These are phyloP conservation scores for Minunthozetes semirufus DNA, from an alignment of 2,888 invertebrate genomes.

Conservation along the genomic window DNA sequence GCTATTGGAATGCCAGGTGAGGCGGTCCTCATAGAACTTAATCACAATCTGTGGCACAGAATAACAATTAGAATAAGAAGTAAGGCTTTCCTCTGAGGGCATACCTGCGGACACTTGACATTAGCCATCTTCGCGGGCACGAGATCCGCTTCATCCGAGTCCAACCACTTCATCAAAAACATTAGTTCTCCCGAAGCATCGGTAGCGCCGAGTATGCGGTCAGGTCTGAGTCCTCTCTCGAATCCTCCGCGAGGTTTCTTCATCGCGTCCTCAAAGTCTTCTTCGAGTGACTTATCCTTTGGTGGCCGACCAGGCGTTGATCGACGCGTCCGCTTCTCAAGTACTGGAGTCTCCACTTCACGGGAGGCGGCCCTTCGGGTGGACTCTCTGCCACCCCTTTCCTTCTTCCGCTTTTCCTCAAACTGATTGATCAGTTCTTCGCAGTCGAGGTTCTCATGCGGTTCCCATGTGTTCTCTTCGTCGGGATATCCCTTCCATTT, in stretches of 20 bases:
- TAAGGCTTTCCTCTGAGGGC: not conserved
- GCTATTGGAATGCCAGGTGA: conserved; percentile 26
- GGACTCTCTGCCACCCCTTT: not conserved
- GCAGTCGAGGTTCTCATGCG: conserved; percentile 22
- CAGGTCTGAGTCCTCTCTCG: conserved; percentile 18
- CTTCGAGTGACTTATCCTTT: conserved; percentile 4
- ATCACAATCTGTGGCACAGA: not conserved
- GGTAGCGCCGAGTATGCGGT: conserved; percentile 16
- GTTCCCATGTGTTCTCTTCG: conserved; percentile 29
- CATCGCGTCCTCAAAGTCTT: conserved; percentile 22
- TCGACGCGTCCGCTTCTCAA: not conserved
- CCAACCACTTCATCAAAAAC: conserved; percentile 29
- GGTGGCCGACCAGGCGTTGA: conserved; percentile 4
- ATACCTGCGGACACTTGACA: conserved; percentile 23
- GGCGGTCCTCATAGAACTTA: conserved; percentile 34
- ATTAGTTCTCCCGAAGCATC: conserved; percentile 26
- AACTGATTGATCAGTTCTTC: not conserved
- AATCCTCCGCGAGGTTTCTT: conserved; percentile 19
- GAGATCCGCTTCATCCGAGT: conserved; percentile 26
- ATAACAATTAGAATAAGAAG: not conserved
- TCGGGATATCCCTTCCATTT: conserved; percentile 24
- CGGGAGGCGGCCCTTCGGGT: not conserved
- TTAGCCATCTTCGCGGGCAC: conserved; percentile 26
- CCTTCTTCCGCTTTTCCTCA: not conserved
- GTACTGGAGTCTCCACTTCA: not conserved